A percentile compares a stretch with the other conserved stretches of the same genome.
Evolutionary conservation across 2,888 invertebrate species (phyloP).

Genomic region (Drosophila affinis): DNA sequence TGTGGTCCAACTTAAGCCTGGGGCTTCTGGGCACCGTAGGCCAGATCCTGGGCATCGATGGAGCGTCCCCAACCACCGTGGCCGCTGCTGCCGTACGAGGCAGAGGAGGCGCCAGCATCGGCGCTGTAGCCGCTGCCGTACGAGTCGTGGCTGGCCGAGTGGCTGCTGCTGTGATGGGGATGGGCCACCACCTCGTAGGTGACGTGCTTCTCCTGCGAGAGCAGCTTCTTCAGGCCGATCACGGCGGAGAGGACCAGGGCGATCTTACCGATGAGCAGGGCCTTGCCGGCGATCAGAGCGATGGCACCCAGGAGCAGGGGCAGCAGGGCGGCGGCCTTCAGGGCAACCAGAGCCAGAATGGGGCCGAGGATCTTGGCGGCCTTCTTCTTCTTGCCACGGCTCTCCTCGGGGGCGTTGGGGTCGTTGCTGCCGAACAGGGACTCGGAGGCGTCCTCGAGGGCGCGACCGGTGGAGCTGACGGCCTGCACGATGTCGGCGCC

Average conservation of each 20-base stretch:
- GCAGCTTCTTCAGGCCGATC: slow-evolving; percentile 92
- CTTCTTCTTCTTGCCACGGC: slow-evolving; percentile 93
- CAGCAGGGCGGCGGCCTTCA: slow-evolving; percentile 91
- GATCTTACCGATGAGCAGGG: slow-evolving; percentile 92
- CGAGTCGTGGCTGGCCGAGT: slow-evolving; percentile 88
- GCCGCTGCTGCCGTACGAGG: slow-evolving; percentile 87
- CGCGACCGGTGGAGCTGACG: slow-evolving; percentile 91
- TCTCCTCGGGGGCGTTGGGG: slow-evolving; percentile 86
- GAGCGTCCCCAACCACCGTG: slow-evolving; percentile 91
- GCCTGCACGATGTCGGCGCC: slow-evolving; percentile 92
- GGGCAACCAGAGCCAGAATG: slow-evolving; percentile 89
- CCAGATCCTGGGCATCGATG: slow-evolving; percentile 90
- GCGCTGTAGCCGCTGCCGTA: slow-evolving; percentile 86
- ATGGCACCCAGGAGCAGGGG: slow-evolving; percentile 92
- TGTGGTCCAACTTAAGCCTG: slow-evolving; percentile 70
- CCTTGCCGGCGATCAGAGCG: slow-evolving; percentile 93
- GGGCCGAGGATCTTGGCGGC: slow-evolving; percentile 91
- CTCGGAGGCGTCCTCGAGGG: slow-evolving; percentile 90
- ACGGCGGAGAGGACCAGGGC: slow-evolving; percentile 92
- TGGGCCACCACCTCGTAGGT: slow-evolving; percentile 94
- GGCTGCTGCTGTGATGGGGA: slow-evolving; percentile 90
- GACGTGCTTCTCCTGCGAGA: slow-evolving; percentile 92
- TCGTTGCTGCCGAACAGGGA: slow-evolving; percentile 86
- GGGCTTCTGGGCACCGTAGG: slow-evolving; percentile 91
- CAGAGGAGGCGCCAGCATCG: slow-evolving; percentile 85